Conservation (phyloP, 2,888 invertebrate genomes). For the Noctua comes region DNA sequence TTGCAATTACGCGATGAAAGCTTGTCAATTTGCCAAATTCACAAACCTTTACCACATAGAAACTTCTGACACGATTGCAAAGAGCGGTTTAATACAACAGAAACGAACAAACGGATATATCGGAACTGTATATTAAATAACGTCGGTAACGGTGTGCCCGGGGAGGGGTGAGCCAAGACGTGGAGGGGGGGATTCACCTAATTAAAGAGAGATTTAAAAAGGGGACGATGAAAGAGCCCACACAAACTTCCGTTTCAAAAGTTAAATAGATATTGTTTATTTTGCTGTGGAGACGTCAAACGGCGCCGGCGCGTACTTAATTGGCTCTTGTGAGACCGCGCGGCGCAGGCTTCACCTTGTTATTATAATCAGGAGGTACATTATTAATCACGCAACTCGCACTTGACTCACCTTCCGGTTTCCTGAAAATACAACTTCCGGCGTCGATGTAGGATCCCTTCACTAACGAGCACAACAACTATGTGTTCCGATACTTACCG, state of each 20-base stretch:
- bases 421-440: neutral
- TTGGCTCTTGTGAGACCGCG: neutral
- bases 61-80: constrained; percentile 14
- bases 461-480: neutral
- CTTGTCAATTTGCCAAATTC: constrained; percentile 26
- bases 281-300: constrained; percentile 3
- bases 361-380: neutral
- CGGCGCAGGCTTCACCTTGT: neutral
- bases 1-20: constrained; percentile 41
- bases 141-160: neutral
- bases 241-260: constrained; percentile 48
- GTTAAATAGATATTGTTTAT: constrained; percentile 60
- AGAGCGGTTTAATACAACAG: constrained; percentile 23
- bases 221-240: constrained; percentile 31
- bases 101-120: constrained; percentile 6
- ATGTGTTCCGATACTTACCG: neutral
- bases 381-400: neutral
- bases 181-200: constrained; percentile 29
- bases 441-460: neutral
- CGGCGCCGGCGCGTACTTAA: neutral
- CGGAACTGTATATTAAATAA: constrained; percentile 30
- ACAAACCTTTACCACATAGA: constrained; percentile 3
- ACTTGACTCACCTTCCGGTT: constrained; percentile 2
- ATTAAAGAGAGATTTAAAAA: constrained; percentile 65
- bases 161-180: neutral